These are phyloP conservation scores for Achlya flavicornis DNA, from an alignment of 2,888 invertebrate species.

Conservation along the genomic window DNA sequence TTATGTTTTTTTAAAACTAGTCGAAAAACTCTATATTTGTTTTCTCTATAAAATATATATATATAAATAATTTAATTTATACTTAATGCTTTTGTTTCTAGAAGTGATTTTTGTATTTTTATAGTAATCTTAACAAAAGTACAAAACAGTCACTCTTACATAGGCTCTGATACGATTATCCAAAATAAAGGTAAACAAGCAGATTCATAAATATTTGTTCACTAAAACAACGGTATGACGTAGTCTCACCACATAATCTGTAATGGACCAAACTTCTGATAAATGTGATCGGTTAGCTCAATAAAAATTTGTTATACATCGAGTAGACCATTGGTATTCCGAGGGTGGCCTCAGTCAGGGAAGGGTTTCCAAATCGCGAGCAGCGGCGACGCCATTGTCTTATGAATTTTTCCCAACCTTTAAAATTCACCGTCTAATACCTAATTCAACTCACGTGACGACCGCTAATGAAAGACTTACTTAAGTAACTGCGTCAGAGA, in stretches of 20 bases:
- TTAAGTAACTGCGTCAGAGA: constrained; percentile 74
- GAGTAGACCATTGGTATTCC: constrained; percentile 57
- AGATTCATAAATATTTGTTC: too few species aligned
- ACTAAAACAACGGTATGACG: too few species aligned
- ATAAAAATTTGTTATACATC: constrained; percentile 46
- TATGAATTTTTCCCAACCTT: constrained; percentile 61
- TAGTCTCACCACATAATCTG: constrained; percentile 25
- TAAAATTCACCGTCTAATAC: constrained; percentile 56
- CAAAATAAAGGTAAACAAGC: background rate
- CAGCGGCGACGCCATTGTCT: constrained; percentile 55
- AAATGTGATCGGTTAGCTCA: constrained; percentile 46
- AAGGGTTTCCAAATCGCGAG: constrained; percentile 55
- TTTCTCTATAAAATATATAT: too few species aligned
- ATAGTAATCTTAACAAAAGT: too few species aligned
- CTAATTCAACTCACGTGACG: constrained; percentile 74
- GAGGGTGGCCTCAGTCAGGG: constrained; percentile 26
- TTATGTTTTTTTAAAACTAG: too few species aligned
- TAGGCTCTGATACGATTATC: too few species aligned
- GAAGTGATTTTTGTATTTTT: too few species aligned
- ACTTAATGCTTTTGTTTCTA: too few species aligned
- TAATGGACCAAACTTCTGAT: constrained; percentile 38
- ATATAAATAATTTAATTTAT: too few species aligned
- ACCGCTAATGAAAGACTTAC: constrained; percentile 81
- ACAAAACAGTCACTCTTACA: too few species aligned
- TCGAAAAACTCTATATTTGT: too few species aligned